Base-by-base conservation (phyloP, 2,888 invertebrate genomes). In the Lasioglossum marginatum region DNA sequence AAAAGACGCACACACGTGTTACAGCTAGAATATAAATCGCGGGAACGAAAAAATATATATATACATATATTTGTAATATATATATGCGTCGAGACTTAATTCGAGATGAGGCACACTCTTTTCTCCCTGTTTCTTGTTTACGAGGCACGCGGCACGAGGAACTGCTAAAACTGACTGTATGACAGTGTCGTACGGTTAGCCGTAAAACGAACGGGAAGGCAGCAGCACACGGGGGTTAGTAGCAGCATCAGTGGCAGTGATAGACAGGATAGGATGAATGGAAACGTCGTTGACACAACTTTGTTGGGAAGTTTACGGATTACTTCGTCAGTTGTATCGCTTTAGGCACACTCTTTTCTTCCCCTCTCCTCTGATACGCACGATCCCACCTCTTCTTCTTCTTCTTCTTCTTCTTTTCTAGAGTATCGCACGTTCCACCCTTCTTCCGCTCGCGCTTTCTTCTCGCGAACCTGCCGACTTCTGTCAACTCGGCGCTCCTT, bases 401-500 rank as follows among this genome's bases (percentile, higher is more conserved):
- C 60, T 16, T 16, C 60, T 14, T 60, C 60, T 31, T 14, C 2
- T 1, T 27, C 60, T 60, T 27, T 14, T 63, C 27, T 10, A 27
- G 27, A 31, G 73, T 63, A 73, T 37, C 71, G 34, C 43, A 60
- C 23, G 52, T 68, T 66, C 45, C 82, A 16, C 81, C 31, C 89
- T 88, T 90, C 87, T 90, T 88, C 74, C 89, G 88, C 37, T 87
- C 82, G 23, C 82, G 86, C 57, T 90, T 90, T 68, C 88, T 89
- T 75, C 83, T 71, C 31, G 85, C 83, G 45, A 87, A 90, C 83
- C 89, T 82, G 27, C 85, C 82, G 74, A 90, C 85, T 83, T 87
- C 83, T 72, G 90, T 89, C 90, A 87, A 89, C 83, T 88, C 83
- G 75, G 66, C 83, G 77, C 85, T 82, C 34, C 82, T 80, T 52